These are phyloP conservation scores for Orthosia incerta DNA, from an alignment of 2,888 invertebrate genomes.

Conservation along the genomic window DNA sequence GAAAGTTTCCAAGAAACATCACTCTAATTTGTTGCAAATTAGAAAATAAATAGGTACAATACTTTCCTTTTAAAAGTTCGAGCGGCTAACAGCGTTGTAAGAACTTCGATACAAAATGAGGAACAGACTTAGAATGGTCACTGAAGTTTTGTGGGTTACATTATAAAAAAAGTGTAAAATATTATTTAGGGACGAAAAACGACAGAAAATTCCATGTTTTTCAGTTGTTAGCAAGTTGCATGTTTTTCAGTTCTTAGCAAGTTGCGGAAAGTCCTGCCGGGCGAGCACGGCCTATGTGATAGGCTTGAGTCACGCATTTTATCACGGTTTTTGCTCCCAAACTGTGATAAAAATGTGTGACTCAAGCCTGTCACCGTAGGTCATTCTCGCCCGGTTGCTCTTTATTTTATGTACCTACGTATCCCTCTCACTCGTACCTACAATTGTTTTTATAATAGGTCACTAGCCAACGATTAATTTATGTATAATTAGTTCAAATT, in stretches of 20 bases:
- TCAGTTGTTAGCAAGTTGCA: not conserved
- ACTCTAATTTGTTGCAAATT: conserved; percentile 79
- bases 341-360: too few species aligned
- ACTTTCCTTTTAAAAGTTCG: conserved; percentile 79
- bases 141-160: conserved; percentile 21
- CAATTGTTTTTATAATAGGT: not conserved
- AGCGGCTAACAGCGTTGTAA: conserved; percentile 18
- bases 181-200: not conserved
- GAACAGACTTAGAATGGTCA: conserved; percentile 35
- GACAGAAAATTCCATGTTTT: not conserved
- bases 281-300: too few species aligned
- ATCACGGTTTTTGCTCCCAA: too few species aligned
- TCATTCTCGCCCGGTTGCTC: not conserved
- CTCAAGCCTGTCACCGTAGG: too few species aligned
- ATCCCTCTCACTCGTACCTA: not conserved
- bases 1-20: conserved; percentile 75
- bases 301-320: too few species aligned
- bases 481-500: not conserved
- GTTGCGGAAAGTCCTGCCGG: not conserved
- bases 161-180: conserved; percentile 10
- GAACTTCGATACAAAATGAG: conserved; percentile 40
- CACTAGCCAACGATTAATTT: not conserved
- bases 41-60: conserved; percentile 83
- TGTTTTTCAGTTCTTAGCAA: not conserved
- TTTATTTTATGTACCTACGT: not conserved